Conservation (phyloP, 2,888 invertebrate species). For the Sarcophaga variegata region DNA sequence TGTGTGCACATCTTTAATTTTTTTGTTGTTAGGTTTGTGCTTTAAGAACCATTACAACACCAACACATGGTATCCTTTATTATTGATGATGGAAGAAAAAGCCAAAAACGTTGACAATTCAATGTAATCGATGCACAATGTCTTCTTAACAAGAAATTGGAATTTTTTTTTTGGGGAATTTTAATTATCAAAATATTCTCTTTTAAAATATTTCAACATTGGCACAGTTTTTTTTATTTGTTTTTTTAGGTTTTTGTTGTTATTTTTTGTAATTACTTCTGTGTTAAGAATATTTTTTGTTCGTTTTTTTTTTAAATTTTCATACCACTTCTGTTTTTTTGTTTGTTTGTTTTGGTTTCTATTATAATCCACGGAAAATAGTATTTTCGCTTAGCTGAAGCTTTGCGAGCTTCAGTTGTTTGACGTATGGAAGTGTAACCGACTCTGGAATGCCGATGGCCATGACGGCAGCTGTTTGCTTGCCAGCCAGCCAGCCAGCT, state of each 20-base stretch:
- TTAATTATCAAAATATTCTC: constrained; percentile 32
- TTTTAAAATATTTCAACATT: constrained; percentile 45
- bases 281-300: constrained; percentile 12
- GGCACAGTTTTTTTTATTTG: constrained; percentile 36
- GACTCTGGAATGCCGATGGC: constrained; percentile 70
- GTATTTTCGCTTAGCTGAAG: constrained; percentile 39
- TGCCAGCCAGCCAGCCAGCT: constrained; percentile 56
- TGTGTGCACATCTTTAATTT: neutral
- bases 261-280: constrained; percentile 5
- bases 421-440: constrained; percentile 69
- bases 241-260: constrained; percentile 16
- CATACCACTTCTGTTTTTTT: constrained; percentile 49
- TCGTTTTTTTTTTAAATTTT: constrained; percentile 15
- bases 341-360: constrained; percentile 28
- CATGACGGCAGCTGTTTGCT: constrained; percentile 68
- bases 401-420: constrained; percentile 67
- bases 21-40: neutral
- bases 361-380: constrained; percentile 54
- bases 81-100: constrained; percentile 41
- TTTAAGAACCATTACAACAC: constrained; percentile 52
- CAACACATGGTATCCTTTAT: constrained; percentile 41
- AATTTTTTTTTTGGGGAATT: constrained; percentile 16
- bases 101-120: constrained; percentile 65
- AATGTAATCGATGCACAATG: constrained; percentile 63
- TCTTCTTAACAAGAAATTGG: constrained; percentile 30